A percentile compares a stretch with the other conserved stretches of the same genome.
Conservation (phyloP, 2,797 vertebrate species). For the Threskiornis aethiopicus region DNA sequence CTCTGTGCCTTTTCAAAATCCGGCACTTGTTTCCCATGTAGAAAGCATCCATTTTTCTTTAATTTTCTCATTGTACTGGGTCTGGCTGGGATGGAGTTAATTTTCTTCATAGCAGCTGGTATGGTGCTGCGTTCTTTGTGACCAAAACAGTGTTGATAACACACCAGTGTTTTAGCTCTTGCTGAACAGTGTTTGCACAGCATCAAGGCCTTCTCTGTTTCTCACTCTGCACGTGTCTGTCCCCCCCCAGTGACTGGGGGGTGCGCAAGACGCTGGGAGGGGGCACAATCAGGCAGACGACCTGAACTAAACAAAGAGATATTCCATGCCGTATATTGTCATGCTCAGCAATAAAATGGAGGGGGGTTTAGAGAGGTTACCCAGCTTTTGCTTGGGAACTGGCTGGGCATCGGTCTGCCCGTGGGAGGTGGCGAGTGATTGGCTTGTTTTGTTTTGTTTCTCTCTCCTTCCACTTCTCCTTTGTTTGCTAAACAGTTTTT, state of each 20-base stretch:
- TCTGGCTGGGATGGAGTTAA: neutral
- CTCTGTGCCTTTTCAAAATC: neutral
- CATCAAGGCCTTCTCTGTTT: neutral
- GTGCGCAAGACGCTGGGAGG: fast-evolving
- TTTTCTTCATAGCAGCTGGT: neutral
- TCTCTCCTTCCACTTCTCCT: neutral
- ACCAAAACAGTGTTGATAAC: neutral
- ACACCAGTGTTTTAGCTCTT: neutral
- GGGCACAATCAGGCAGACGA: neutral
- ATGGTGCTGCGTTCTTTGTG: neutral
- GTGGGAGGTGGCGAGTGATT: neutral
- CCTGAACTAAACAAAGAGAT: neutral
- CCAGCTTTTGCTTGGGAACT: neutral
- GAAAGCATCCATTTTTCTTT: neutral
- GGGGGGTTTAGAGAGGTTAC: neutral
- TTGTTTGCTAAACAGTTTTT: neutral
- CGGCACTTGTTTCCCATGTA: neutral
- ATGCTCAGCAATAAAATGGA: neutral
- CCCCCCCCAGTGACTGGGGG: fast-evolving
- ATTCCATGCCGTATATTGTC: neutral
- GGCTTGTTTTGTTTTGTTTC: neutral
- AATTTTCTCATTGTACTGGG: neutral
- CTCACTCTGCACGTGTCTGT: neutral
- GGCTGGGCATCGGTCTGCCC: fast-evolving
- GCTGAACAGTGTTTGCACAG: neutral